Base-by-base conservation (phyloP, 1,140 invertebrate genomes). In the Cotesia chilonis region DNA sequence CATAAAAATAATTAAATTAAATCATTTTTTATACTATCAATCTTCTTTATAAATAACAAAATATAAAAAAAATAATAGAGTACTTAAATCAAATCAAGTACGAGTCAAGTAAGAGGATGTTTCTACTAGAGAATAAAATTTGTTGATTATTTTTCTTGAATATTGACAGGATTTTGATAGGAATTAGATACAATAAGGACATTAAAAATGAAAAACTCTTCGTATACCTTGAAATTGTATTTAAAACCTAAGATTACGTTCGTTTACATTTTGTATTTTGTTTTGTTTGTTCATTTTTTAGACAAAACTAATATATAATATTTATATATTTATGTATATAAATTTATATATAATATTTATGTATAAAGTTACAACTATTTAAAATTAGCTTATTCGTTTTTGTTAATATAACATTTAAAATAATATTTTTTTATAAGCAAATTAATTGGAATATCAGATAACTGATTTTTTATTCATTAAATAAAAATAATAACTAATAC, bases 181-280 rank as follows among this genome's bases (percentile, higher is more conserved):
- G 41, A 47, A 2, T 9, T 55, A 55, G 17, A 55, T 55, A 55
- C 5, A 28, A 28, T 55, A 17, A n/a, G 17, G 12, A 55, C 3
- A 12, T 37, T 38, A 64, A 64, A n/a, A 52, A 52, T 52, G 7
- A 52, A 66, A 71, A 55, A 57, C 17, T 60, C 37, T 38, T 41
- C 64, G 52, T 63, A 41, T 71, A 66, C 70, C 61, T 57, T 66
- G 61, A 71, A 71, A 71, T 71, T 54, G 63, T 47, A 37, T 72
- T 69, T 72, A 67, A 60, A 72, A 72, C 70, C 70, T 72, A 72
- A 72, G 54, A 72, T 67, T 72, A 72, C 64, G 17, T 66, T 57
- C n/a, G 70, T 72, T 72, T 72, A 72, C 64, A 72, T 54, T 66
- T 72, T 59, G 51, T 71, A 20, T 64, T 64, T 64, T 68, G 51